Base-by-base conservation (phyloP, 2,113 vertebrate genomes). In the Plotosus lineatus region DNA sequence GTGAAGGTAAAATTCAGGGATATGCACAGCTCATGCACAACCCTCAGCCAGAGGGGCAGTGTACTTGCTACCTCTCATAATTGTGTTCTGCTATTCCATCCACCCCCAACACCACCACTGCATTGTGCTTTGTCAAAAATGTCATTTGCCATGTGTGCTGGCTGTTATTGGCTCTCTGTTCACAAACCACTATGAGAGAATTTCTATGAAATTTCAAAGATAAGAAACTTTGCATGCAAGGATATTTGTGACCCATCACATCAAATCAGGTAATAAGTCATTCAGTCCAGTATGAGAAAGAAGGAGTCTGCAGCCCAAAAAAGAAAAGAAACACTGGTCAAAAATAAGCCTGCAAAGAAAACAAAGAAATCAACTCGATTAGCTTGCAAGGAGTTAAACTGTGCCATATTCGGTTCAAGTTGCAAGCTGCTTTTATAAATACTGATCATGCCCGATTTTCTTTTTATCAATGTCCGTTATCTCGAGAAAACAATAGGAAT, bases 51-150 rank as follows among this genome's bases (percentile, higher is more conserved):
- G 65, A 66, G 38, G 42, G 78, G 60, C 53, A 48, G 66, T 48
- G 48, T 69, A 72, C 53, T 82, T 33, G 33, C 69, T 50, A 48
- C 58, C 55, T 78, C n/a, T 60, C 58, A 33, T 58, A 38, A 42
- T 87, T 79, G 84, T 85, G 78, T 63, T 65, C 84, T 77, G 83
- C 84, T 87, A 75, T 84, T 33, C 10, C 63, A 21, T 14, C 10
- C 11, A 56, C 23, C 23, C 17, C 26, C 7, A 69, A 15, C 44
- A 46, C 44, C 12, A 46, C 44, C 44, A 5, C 38, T 14, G 31
- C 21, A 19, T 78, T 75, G 21, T 84, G 75, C 83, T 77, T 75
- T 72, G 66, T 75, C 26, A 36, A 58, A n/a, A 63, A 65, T 74
- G 15, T 28, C 50, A 28, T 53, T 66, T 75, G 44, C 77, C 15